These are phyloP conservation scores for Cossypha caffra DNA, from an alignment of 2,797 vertebrate genomes.

Conservation along the genomic window DNA sequence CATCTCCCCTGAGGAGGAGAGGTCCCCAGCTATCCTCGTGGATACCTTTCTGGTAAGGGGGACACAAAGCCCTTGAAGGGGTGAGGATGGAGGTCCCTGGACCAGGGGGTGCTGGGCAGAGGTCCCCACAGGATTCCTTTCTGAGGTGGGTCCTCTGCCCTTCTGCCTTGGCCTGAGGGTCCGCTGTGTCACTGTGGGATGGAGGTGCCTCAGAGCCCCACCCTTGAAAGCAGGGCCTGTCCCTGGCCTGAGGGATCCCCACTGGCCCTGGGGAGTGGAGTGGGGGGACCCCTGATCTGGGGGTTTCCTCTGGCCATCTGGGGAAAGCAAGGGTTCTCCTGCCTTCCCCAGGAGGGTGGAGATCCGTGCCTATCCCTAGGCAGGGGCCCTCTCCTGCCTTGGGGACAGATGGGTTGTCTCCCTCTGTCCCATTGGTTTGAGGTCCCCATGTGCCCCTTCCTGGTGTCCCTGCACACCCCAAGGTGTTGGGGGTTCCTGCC, in stretches of 20 bases:
- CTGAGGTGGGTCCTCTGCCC: neutral
- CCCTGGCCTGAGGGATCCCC: neutral
- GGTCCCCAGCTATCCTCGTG: fast-evolving
- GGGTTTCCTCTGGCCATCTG: neutral
- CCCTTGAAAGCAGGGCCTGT: no score
- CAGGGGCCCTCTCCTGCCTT: no score
- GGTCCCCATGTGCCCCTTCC: neutral
- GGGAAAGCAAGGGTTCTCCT: neutral
- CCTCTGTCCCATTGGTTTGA: neutral
- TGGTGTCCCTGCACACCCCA: no score
- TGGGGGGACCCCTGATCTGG: neutral
- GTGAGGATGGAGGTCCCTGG: neutral
- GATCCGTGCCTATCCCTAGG: neutral
- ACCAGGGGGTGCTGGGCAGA: neutral
- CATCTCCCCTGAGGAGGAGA: neutral
- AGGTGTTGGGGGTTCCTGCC: neutral
- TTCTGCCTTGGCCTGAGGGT: neutral
- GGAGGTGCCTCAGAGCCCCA: neutral
- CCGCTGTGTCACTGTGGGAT: neutral
- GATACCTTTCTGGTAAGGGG: neutral
- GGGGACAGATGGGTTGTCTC: neutral
- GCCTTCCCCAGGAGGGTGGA: neutral
- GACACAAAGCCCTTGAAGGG: neutral
- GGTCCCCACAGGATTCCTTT: no score
- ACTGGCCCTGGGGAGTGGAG: neutral